A percentile compares a stretch with the other conserved stretches of the same genome.
phyloP scores from a whole-genome alignment of 2,113 vertebrate genomes.

The pig (Sus scrofa) region DNA sequence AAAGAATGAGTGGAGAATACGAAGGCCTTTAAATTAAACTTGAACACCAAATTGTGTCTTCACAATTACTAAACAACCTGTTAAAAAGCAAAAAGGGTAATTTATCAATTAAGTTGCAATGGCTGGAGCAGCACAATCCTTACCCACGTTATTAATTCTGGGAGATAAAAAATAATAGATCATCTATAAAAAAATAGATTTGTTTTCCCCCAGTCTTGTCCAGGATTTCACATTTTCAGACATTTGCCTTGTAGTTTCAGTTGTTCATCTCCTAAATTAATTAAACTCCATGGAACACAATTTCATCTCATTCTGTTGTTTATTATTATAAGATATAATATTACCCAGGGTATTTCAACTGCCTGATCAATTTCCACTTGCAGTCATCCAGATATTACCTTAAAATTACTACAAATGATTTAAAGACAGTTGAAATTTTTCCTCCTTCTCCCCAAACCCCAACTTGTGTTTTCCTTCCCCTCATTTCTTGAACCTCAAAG shows the following conservation, averaged over 20 bases:
- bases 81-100: background rate
- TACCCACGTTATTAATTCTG: background rate
- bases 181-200: background rate
- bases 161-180: background rate
- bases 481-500: slow-evolving; percentile 28
- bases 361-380: slow-evolving; percentile 10
- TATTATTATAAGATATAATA: slow-evolving; percentile 9
- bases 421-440: slow-evolving; percentile 1
- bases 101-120: background rate
- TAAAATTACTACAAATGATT: background rate
- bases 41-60: background rate
- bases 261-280: slow-evolving; percentile 53
- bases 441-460: background rate
- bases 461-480: background rate
- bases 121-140: background rate
- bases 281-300: background rate
- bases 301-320: slow-evolving; percentile 40
- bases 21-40: background rate
- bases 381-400: slow-evolving; percentile 1
- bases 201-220: background rate
- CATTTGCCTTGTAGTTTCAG: slow-evolving; percentile 24
- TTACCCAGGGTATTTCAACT: slow-evolving; percentile 30
- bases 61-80: background rate
- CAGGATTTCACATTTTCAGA: slow-evolving; percentile 6
- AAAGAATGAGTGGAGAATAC: background rate